Conservation (phyloP, 2,888 invertebrate genomes). For the Caenorhabditis doughertyi region DNA sequence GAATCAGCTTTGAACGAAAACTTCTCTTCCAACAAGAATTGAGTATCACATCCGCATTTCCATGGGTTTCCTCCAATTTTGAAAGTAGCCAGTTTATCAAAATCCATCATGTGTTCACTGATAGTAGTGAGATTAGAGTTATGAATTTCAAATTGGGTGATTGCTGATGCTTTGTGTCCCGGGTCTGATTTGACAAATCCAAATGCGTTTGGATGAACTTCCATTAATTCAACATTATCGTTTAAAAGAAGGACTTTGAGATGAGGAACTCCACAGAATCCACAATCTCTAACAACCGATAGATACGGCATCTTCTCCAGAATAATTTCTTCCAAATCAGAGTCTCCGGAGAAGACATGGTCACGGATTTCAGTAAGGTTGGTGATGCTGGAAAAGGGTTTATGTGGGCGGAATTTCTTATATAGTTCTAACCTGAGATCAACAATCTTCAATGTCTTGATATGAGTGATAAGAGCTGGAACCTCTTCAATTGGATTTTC, state of each 20-base stretch:
- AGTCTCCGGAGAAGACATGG: conserved; percentile 56
- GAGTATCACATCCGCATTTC: conserved; percentile 66
- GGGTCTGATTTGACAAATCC: conserved; percentile 56
- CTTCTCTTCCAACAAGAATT: conserved; percentile 57
- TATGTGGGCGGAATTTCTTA: neutral
- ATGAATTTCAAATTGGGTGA: conserved; percentile 46
- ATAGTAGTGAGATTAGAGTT: conserved; percentile 57
- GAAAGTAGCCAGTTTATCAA: conserved; percentile 51
- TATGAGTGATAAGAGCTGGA: conserved; percentile 69
- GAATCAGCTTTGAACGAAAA: conserved; percentile 58
- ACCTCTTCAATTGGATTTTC: conserved; percentile 69
- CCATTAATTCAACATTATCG: conserved; percentile 42
- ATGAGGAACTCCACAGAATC: conserved; percentile 68
- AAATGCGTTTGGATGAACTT: conserved; percentile 70
- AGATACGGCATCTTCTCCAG: conserved; percentile 67
- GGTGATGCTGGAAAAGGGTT: conserved; percentile 59
- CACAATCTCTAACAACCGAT: conserved; percentile 63
- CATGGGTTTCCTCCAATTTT: conserved; percentile 63
- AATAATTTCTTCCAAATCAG: conserved; percentile 43
- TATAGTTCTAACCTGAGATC: conserved; percentile 63
- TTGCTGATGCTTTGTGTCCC: conserved; percentile 30
- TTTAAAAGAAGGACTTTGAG: conserved; percentile 55
- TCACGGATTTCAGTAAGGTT: conserved; percentile 68
- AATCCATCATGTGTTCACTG: conserved; percentile 60
- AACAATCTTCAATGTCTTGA: conserved; percentile 64